Conservation (phyloP, 2,888 invertebrate genomes). For the Shargacucullia verbasci region DNA sequence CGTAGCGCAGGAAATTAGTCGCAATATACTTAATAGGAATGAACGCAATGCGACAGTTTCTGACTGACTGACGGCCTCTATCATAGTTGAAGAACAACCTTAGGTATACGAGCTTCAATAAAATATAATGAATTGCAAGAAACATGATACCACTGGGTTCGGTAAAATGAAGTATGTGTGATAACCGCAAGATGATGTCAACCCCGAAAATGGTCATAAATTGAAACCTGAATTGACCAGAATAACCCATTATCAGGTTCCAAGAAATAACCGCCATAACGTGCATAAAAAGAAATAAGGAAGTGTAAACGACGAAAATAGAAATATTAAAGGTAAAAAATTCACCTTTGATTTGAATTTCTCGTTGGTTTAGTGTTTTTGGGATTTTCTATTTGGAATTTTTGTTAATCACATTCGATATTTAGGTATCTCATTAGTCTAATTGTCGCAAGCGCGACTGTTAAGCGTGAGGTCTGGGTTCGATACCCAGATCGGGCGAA, state of each 20-base stretch:
- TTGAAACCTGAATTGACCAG: conserved; percentile 12
- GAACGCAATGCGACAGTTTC: too few relatives aligned
- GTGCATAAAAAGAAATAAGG: conserved; percentile 32
- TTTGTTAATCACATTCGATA: too few relatives aligned
- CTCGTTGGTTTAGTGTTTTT: too few relatives aligned
- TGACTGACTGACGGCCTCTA: too few relatives aligned
- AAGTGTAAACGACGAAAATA: conserved; percentile 37
- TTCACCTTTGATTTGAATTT: too few relatives aligned
- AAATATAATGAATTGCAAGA: conserved; percentile 43
- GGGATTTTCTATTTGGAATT: too few relatives aligned
- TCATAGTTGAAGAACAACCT: neutral
- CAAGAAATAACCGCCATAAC: neutral
- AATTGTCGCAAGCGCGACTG: too few relatives aligned
- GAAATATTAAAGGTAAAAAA: conserved; percentile 11
- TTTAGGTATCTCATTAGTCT: too few relatives aligned
- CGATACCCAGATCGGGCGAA: too few relatives aligned
- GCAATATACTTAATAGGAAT: too few relatives aligned
- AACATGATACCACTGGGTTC: conserved; percentile 20
- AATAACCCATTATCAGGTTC: conserved; percentile 11
- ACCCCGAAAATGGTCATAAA: conserved; percentile 14
- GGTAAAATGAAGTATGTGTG: conserved; percentile 15
- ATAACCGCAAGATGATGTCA: conserved; percentile 45
- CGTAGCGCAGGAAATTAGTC: too few relatives aligned
- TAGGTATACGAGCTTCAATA: neutral
- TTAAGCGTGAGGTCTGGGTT: too few relatives aligned